phyloP scores from a whole-genome alignment of 2,888 invertebrate species.

The Thera britannica region DNA sequence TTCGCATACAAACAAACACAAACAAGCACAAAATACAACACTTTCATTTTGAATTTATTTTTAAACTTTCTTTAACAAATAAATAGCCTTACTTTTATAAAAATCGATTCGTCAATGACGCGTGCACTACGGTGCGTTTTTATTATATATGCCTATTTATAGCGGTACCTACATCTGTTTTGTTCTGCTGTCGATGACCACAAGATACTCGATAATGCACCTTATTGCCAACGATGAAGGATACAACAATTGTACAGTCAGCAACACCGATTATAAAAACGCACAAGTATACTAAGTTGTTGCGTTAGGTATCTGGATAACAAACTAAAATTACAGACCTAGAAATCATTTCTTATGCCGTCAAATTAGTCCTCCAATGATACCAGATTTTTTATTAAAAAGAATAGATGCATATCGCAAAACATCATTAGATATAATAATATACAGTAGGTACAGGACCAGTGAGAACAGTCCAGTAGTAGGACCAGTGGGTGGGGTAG shows the following conservation, averaged over 20 bases:
- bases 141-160: conserved; percentile 31
- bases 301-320: too few relatives aligned
- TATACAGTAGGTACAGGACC: background rate
- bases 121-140: conserved; percentile 21
- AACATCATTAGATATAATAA: background rate
- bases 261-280: too few relatives aligned
- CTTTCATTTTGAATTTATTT: conserved; percentile 32
- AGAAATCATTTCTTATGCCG: too few relatives aligned
- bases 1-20: conserved; percentile 33
- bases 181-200: conserved; percentile 20
- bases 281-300: too few relatives aligned
- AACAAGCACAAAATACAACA: conserved; percentile 33
- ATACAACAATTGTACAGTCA: too few relatives aligned
- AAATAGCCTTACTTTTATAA: conserved; percentile 18
- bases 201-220: conserved; percentile 6
- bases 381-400: too few relatives aligned
- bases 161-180: background rate
- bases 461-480: too few relatives aligned
- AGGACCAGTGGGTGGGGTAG: too few relatives aligned
- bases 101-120: conserved; percentile 29
- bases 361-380: too few relatives aligned
- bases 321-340: too few relatives aligned
- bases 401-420: background rate
- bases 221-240: too few relatives aligned
- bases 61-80: background rate